Conservation (phyloP, 2,797 vertebrate genomes). For the Sorex maritimensis region DNA sequence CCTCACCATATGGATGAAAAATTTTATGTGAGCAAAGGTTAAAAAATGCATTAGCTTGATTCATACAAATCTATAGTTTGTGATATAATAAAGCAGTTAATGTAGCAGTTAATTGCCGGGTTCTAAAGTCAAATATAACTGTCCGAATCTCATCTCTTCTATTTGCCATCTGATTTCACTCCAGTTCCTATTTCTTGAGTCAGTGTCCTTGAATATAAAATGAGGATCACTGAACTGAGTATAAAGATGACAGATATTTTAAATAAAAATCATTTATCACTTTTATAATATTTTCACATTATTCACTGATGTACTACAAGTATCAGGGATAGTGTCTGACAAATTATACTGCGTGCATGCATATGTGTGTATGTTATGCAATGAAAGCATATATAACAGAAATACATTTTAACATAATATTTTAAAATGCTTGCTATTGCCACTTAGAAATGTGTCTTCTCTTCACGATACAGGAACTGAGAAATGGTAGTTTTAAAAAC, state of each 20-base stretch:
- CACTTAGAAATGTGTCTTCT: not conserved
- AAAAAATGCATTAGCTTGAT: not conserved
- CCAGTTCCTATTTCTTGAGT: not conserved
- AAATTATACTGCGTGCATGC: not conserved
- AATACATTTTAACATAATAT: not conserved
- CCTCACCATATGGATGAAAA: not conserved
- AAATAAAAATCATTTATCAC: not conserved
- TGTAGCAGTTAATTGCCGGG: not conserved
- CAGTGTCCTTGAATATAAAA: not conserved
- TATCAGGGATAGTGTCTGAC: not conserved
- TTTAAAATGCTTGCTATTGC: not conserved
- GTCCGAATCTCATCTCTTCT: not conserved
- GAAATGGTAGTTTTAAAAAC: conserved; percentile 39
- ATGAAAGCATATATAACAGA: not conserved
- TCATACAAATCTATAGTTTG: not conserved
- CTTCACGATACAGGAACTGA: conserved; percentile 1
- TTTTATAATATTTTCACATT: not conserved
- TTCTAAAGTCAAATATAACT: conserved; percentile 33
- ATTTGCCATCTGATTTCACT: not conserved
- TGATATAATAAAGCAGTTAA: not conserved
- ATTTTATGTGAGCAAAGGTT: not conserved
- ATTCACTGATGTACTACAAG: not conserved
- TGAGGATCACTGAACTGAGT: not conserved
- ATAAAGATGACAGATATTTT: conserved; percentile 18
- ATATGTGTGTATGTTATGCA: not conserved